phyloP scores from a whole-genome alignment of 2,113 vertebrate genomes.

The Gallinago jamesoni region DNA sequence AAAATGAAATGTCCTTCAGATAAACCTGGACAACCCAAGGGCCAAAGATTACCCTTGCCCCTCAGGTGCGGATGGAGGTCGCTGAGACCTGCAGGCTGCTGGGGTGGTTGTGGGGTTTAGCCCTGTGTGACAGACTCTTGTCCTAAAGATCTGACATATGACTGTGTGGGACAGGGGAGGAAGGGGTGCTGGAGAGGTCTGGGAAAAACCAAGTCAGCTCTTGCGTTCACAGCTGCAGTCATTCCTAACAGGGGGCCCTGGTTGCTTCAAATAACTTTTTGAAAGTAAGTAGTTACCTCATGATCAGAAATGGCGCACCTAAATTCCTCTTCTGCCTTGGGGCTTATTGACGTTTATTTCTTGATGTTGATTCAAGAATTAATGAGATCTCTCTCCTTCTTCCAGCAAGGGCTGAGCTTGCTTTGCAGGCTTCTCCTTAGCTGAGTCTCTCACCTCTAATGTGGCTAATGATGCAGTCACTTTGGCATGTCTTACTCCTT shows the following conservation, averaged over 20 bases:
- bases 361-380: neutral
- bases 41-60: neutral
- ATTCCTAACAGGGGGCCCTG: neutral
- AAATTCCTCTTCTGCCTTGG: neutral
- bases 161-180: neutral
- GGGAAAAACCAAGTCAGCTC: neutral
- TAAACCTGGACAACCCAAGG: neutral
- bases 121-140: neutral
- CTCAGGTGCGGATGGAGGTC: neutral
- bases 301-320: neutral
- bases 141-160: neutral
- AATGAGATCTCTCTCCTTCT: neutral
- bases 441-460: neutral
- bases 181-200: neutral
- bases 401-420: neutral
- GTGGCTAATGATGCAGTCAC: neutral
- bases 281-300: neutral
- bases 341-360: neutral
- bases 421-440: neutral
- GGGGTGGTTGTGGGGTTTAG: neutral
- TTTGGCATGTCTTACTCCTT: neutral
- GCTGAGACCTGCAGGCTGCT: neutral
- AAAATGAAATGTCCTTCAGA: neutral
- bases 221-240: neutral
- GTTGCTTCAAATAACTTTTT: neutral